Evolutionary conservation across 2,888 invertebrate genomes (phyloP).

Genomic region (Sepiola atlantica): DNA sequence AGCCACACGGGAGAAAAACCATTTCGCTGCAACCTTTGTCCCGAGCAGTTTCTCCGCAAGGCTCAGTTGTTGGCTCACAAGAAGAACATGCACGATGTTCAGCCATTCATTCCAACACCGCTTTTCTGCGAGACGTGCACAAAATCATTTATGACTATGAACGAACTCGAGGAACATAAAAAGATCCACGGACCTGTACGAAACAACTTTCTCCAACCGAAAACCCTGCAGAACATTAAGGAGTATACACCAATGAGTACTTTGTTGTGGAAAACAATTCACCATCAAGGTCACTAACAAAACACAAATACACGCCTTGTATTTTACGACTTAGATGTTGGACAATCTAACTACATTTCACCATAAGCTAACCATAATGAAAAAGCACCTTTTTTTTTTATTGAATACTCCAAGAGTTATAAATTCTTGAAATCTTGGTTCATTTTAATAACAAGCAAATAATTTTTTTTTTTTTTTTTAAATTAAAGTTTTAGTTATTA

Average conservation of each 20-base stretch:
- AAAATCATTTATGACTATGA: not conserved
- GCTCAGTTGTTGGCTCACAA: not conserved
- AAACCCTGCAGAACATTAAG: conserved; percentile 23
- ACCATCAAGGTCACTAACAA: conserved; percentile 36
- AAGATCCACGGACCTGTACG: not conserved
- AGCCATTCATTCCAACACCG: not conserved
- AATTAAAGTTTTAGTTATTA: no score
- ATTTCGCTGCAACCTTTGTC: conserved; percentile 54
- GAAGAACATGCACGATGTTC: not conserved
- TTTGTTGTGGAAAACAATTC: conserved; percentile 40
- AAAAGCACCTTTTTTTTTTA: no score
- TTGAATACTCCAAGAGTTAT: no score
- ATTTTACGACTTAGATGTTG: not conserved
- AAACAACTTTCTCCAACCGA: conserved; percentile 33
- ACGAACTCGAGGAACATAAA: not conserved
- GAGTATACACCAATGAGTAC: conserved; percentile 45
- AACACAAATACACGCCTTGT: not conserved
- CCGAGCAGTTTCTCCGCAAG: conserved; percentile 48
- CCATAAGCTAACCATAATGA: no score
- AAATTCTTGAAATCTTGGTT: no score
- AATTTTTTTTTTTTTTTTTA: no score
- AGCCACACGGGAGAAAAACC: conserved; percentile 53
- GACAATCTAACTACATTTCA: not conserved
- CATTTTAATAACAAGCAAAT: no score
- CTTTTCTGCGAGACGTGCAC: conserved; percentile 23